Conservation (phyloP, 2,113 vertebrate genomes). For the Mungos mungo region DNA sequence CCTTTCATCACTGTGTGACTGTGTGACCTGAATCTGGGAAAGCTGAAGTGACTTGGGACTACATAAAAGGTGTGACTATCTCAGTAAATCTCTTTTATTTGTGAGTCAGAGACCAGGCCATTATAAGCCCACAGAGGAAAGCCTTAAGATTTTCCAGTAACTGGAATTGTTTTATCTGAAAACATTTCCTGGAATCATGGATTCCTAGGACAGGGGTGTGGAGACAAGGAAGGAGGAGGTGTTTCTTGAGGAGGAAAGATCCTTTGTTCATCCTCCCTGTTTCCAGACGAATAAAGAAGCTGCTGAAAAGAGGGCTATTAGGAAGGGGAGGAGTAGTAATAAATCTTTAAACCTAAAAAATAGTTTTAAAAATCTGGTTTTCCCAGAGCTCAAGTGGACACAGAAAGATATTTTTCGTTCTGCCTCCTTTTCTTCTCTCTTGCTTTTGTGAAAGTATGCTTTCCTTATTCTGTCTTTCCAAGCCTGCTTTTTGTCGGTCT, state of each 20-base stretch:
- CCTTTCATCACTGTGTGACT: not conserved
- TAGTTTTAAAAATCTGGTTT: not conserved
- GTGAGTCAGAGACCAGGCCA: conserved; percentile 6
- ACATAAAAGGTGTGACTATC: conserved; percentile 12
- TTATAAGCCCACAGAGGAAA: conserved; percentile 44
- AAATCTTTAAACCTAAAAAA: not conserved
- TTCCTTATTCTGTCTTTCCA: conserved; percentile 28
- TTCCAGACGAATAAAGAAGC: not conserved
- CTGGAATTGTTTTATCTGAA: conserved; percentile 39
- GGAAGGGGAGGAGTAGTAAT: not conserved
- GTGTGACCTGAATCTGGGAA: not conserved
- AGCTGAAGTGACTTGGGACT: not conserved
- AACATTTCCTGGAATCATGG: conserved; percentile 40
- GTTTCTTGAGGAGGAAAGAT: conserved; percentile 30
- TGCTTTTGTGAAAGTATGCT: not conserved
- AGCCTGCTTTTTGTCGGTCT: conserved; percentile 56
- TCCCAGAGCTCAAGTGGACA: not conserved
- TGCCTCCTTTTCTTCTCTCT: not conserved
- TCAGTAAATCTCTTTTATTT: conserved; percentile 30
- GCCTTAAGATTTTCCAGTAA: conserved; percentile 57
- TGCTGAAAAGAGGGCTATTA: not conserved
- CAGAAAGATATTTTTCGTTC: not conserved
- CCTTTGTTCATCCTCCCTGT: conserved; percentile 20
- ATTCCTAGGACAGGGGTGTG: conserved; percentile 15
- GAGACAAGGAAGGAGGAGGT: conserved; percentile 26